These are phyloP conservation scores for Idaea aversata DNA, from an alignment of 2,888 invertebrate species.

Conservation along the genomic window DNA sequence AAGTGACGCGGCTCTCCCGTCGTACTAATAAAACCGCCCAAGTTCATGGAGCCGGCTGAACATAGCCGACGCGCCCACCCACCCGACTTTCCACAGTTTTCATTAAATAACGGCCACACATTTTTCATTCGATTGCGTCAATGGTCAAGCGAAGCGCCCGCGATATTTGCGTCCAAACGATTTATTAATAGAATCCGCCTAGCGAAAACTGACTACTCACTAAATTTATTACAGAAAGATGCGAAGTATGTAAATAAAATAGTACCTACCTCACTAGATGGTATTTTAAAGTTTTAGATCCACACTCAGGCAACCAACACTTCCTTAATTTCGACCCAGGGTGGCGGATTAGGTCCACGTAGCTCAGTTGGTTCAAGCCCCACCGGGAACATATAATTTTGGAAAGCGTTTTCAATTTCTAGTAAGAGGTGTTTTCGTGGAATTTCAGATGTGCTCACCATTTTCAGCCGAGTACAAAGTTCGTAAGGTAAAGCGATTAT, in stretches of 20 bases:
- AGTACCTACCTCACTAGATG: constrained; percentile 59
- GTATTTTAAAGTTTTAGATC: constrained; percentile 8
- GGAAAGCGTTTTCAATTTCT: not conserved
- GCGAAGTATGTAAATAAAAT: constrained; percentile 71
- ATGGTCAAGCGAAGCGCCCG: constrained; percentile 64
- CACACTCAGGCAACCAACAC: too few relatives aligned
- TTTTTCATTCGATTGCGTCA: constrained; percentile 77
- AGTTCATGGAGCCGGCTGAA: constrained; percentile 60
- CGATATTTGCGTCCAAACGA: constrained; percentile 72
- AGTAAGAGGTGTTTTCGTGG: constrained; percentile 60
- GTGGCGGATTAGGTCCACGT: too few relatives aligned
- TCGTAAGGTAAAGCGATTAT: constrained; percentile 52
- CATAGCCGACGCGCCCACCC: constrained; percentile 49
- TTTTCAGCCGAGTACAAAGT: constrained; percentile 47
- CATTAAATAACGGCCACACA: constrained; percentile 71
- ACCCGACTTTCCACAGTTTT: constrained; percentile 60
- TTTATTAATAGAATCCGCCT: constrained; percentile 70
- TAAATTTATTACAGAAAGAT: constrained; percentile 71
- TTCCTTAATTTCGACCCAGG: too few relatives aligned
- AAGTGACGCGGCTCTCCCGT: constrained; percentile 19
- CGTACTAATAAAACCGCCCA: constrained; percentile 30
- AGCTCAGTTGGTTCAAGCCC: too few relatives aligned
- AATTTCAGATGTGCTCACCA: constrained; percentile 52
- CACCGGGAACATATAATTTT: too few relatives aligned
- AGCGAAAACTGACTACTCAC: constrained; percentile 71